Percentiles rank a stretch among this genome's conserved stretches.
These are phyloP conservation scores for Hypercompe scribonia DNA, from an alignment of 2,888 invertebrate species.

Conservation along the genomic window DNA sequence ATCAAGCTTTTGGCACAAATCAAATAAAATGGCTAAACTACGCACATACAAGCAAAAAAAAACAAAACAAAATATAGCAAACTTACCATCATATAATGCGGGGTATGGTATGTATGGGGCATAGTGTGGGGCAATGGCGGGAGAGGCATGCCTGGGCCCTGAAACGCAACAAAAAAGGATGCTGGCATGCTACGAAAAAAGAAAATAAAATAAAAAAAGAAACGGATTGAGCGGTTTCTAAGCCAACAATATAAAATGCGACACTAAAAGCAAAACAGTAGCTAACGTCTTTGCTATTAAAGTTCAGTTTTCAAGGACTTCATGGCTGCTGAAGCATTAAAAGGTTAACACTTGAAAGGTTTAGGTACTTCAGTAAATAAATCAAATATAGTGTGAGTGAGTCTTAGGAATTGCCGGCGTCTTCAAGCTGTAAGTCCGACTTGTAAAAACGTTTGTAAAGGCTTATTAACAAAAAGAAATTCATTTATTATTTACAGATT, in stretches of 20 bases:
- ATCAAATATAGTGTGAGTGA: not conserved
- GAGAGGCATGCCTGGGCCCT: slow-evolving; percentile 85
- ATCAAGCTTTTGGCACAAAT: slow-evolving; percentile 13
- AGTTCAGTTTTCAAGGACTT: slow-evolving; percentile 9
- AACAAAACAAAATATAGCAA: slow-evolving; percentile 42
- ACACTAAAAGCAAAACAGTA: slow-evolving; percentile 60
- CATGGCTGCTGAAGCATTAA: not conserved
- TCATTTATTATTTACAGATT: not conserved
- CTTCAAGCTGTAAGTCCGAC: no score
- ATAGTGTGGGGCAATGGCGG: slow-evolving; percentile 84
- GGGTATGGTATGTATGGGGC: slow-evolving; percentile 85
- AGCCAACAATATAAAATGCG: slow-evolving; percentile 53
- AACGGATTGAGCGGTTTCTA: slow-evolving; percentile 48
- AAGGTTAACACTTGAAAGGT: not conserved
- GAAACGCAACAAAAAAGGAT: slow-evolving; percentile 80
- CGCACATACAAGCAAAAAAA: slow-evolving; percentile 41
- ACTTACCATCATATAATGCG: slow-evolving; percentile 87
- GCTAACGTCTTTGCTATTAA: slow-evolving; percentile 25
- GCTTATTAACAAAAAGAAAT: no score
- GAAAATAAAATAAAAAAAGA: slow-evolving; percentile 59
- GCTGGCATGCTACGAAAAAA: slow-evolving; percentile 81
- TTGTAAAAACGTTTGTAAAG: no score
- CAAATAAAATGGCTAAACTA: slow-evolving; percentile 26
- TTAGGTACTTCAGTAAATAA: not conserved
- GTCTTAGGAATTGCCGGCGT: no score